Evolutionary conservation across 2,797 vertebrate genomes (phyloP).

Genomic region (Toxotes lorentzi): DNA sequence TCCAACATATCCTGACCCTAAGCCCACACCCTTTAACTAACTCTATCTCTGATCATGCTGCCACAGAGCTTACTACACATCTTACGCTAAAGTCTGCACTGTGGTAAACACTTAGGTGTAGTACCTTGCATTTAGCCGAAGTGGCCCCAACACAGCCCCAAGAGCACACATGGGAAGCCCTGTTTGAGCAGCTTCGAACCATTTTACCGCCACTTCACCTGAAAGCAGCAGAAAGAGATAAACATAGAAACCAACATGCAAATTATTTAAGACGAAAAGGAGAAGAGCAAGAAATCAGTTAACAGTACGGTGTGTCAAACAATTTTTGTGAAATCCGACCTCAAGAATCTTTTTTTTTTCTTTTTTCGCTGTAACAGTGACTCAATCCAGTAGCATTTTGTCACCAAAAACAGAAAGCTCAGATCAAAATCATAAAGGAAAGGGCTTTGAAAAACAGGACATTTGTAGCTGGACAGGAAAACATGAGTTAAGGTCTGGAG

Average conservation of each 20-base stretch:
- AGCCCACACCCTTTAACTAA: not conserved
- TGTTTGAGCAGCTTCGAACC: slow-evolving; percentile 95
- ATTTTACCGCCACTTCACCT: slow-evolving; percentile 97
- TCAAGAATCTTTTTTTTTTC: not conserved
- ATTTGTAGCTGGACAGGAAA: not conserved
- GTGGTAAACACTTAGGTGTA: not conserved
- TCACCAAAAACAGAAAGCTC: not conserved
- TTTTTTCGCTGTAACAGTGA: not conserved
- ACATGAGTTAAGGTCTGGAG: not conserved
- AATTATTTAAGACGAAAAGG: slow-evolving; percentile 7
- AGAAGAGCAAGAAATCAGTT: not conserved
- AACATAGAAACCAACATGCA: not conserved
- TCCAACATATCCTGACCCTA: not conserved
- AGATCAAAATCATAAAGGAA: not conserved
- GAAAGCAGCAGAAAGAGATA: slow-evolving; percentile 6
- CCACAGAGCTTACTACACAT: not conserved
- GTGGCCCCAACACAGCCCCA: slow-evolving; percentile 91
- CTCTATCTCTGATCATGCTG: not conserved
- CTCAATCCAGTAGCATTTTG: not conserved
- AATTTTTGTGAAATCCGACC: not conserved
- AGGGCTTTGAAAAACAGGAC: not conserved
- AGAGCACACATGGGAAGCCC: slow-evolving; percentile 96
- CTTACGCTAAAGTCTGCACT: not conserved
- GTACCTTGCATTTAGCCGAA: slow-evolving; percentile 89
- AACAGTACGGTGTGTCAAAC: not conserved